Conservation (phyloP, 1,140 invertebrate genomes). For the Panagrolaimus sp. region DNA sequence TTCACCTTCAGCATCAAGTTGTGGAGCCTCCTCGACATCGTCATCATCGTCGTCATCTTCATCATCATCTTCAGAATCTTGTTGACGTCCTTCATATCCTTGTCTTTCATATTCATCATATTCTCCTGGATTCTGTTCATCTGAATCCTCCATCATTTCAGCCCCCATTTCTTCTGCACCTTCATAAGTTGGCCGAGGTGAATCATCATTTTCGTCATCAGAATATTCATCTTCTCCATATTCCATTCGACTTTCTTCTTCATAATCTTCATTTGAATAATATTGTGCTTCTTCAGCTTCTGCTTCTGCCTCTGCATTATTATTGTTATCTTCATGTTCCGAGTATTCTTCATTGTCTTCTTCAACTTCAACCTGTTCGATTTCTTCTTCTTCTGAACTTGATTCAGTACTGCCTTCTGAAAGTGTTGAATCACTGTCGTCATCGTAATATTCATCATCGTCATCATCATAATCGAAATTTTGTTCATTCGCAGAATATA, state of each 20-base stretch:
- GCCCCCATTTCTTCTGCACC: constrained; percentile 25
- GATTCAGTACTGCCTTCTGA: too few relatives aligned
- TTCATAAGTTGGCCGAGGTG: constrained; percentile 11
- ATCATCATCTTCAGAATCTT: neutral
- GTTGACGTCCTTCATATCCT: constrained; percentile 18
- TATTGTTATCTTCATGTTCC: neutral
- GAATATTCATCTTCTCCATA: constrained; percentile 18
- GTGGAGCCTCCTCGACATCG: constrained; percentile 23
- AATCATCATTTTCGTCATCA: constrained; percentile 28
- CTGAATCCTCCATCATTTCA: constrained; percentile 25
- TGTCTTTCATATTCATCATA: constrained; percentile 26
- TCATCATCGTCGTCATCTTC: constrained; percentile 19
- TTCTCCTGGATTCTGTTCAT: constrained; percentile 20
- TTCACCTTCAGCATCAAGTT: constrained; percentile 27
- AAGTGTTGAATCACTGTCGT: too few relatives aligned
- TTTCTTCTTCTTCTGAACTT: neutral
- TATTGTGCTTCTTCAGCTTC: neutral
- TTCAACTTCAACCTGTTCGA: neutral
- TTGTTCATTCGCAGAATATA: too few relatives aligned
- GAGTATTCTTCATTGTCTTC: neutral
- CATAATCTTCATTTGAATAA: neutral
- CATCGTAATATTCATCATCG: too few relatives aligned
- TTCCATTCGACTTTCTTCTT: neutral
- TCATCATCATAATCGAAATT: too few relatives aligned
- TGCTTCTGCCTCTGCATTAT: neutral